Conservation (phyloP, 2,113 vertebrate genomes). For the Megatriorchis doriae region DNA sequence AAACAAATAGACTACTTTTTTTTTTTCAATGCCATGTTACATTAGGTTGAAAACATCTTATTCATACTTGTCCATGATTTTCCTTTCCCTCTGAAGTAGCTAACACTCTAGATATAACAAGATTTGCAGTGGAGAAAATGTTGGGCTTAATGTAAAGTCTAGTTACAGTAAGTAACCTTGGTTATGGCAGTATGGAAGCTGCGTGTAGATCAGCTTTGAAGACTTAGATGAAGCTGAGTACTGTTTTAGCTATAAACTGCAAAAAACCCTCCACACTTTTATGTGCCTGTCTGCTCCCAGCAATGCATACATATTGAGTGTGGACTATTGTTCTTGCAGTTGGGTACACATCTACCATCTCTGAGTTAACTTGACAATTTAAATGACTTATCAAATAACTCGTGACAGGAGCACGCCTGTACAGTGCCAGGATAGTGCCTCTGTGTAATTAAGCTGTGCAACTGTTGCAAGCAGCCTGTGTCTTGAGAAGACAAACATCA, state of each 20-base stretch:
- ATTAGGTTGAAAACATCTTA: background rate
- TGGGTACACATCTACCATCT: background rate
- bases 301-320: background rate
- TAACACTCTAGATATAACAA: background rate
- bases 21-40: rapidly evolving
- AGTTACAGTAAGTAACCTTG: background rate
- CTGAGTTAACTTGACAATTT: background rate
- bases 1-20: background rate
- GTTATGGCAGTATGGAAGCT: background rate
- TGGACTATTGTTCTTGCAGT: background rate
- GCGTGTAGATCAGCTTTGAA: background rate
- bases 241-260: background rate
- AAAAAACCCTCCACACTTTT: rapidly evolving
- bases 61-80: rapidly evolving
- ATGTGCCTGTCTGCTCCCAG: background rate
- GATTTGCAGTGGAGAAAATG: background rate
- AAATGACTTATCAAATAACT: background rate
- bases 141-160: background rate
- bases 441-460: background rate
- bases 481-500: background rate
- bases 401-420: background rate
- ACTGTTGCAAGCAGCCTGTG: background rate
- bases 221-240: background rate
- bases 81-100: background rate
- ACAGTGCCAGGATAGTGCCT: background rate